Percentiles rank a stretch among this genome's conserved stretches.
Evolutionary conservation across 1,140 invertebrate species (phyloP).

Genomic region (Drosophila teissieri): DNA sequence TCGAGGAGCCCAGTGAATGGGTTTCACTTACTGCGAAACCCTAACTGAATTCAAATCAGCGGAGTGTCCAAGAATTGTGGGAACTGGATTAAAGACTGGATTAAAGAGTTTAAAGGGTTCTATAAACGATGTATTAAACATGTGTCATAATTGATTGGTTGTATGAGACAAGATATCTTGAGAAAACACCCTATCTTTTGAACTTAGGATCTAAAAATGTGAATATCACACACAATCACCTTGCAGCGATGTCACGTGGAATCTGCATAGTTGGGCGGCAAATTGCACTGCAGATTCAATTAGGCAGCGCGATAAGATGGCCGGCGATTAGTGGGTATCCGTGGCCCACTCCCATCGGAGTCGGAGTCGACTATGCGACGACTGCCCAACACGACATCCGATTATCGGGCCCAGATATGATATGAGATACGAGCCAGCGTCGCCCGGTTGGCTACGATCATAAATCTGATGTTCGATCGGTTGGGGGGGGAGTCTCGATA

Average conservation of each 20-base stretch:
- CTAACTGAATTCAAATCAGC: not conserved
- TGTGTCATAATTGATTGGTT: not conserved
- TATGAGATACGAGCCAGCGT: slow-evolving; percentile 62
- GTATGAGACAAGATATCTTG: not conserved
- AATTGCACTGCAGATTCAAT: slow-evolving; percentile 13
- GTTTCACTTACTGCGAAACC: not conserved
- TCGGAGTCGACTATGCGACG: not conserved
- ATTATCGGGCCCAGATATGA: slow-evolving; percentile 63
- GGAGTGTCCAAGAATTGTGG: too few species aligned
- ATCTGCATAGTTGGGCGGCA: slow-evolving; percentile 10
- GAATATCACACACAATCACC: not conserved
- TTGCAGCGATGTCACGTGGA: not conserved
- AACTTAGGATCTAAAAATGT: not conserved
- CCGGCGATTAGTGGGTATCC: not conserved
- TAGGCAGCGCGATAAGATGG: slow-evolving; percentile 17
- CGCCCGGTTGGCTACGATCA: slow-evolving; percentile 55
- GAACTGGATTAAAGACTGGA: too few species aligned
- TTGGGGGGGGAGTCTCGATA: slow-evolving; percentile 8
- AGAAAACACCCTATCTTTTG: not conserved
- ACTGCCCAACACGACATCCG: slow-evolving; percentile 50
- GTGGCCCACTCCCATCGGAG: slow-evolving; percentile 4
- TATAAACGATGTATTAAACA: not conserved
- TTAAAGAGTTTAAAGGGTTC: not conserved
- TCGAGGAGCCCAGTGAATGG: not conserved
- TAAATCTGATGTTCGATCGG: slow-evolving; percentile 67